phyloP scores from a whole-genome alignment of 2,113 vertebrate species.

The Petrocephalus zakoni region DNA sequence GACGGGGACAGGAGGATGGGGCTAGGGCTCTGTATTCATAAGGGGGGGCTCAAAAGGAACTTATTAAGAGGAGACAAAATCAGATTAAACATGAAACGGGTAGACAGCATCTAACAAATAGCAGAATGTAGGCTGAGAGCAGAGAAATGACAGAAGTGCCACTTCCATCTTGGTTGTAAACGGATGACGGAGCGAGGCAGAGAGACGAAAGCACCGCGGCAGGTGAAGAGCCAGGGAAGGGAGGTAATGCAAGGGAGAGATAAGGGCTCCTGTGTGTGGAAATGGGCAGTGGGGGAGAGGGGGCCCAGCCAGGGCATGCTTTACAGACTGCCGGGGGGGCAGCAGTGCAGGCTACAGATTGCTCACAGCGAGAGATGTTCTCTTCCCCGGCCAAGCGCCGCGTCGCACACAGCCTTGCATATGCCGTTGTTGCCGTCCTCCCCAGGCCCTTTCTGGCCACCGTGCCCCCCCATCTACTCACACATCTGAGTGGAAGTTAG shows the following conservation, averaged over 20 bases:
- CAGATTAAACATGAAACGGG: background rate
- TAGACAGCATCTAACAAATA: background rate
- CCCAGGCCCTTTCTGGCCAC: background rate
- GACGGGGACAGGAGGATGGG: constrained; percentile 13
- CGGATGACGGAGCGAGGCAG: constrained; percentile 3
- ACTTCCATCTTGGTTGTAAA: background rate
- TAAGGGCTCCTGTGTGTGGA: background rate
- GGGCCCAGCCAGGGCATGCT: constrained; percentile 52
- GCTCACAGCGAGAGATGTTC: constrained; percentile 59
- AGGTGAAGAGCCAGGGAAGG: background rate
- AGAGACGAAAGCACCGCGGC: background rate
- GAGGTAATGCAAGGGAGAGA: background rate
- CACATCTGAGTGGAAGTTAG: background rate
- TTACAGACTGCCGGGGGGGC: constrained; percentile 57
- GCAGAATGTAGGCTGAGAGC: background rate
- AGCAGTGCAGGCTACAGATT: constrained; percentile 52
- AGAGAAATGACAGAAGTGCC: background rate
- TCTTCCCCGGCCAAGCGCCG: constrained; percentile 43
- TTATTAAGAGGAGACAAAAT: background rate
- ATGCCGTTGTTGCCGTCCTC: constrained; percentile 18
- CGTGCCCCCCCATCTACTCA: background rate
- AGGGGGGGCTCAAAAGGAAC: constrained; percentile 12
- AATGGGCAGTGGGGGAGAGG: constrained; percentile 28
- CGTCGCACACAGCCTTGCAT: constrained; percentile 30
- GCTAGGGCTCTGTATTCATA: background rate